Base-by-base conservation (phyloP, 2,797 vertebrate genomes). In the Dipus sagitta region DNA sequence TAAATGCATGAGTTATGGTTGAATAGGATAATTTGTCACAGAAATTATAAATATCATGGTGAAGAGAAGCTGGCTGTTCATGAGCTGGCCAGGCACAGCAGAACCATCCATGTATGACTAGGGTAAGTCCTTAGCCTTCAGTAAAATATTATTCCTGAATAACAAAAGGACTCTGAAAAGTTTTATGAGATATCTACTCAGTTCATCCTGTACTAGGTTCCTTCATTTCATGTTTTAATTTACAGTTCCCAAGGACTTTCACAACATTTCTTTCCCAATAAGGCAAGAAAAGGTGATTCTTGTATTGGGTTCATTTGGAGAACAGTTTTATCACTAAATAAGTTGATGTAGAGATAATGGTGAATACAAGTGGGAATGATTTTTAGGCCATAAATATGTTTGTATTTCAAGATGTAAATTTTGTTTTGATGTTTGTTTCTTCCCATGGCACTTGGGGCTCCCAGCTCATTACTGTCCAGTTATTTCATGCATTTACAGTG, bases 401-500 rank as follows among this genome's bases (percentile, higher is more conserved):
- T 95, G 86, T 83, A 64, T 85, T 96, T 86, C 80, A 89, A 94
- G 74, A 79, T 78, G 90, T 89, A 71, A 86, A 84, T 95, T 97
- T n/a, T 70, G 64, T 94, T 96, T 94, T 95, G 95, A 90, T 95
- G 93, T 93, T 38, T 88, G 60, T 68, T 95, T 91, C 86, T 87
- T 88, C 58, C 94, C 0, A 0, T 75, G 97, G 92, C 92, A 15
- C 32, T 76, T 38, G 13, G 6, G 68, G 93, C 94, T 96, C 77
- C 88, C 6, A 7, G 83, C 89, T 90, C 74, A 86, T 93, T 86
- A 81, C 38, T 91, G 92, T 71, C 86, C 2, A 1, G 75, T 23
- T 11, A 75, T 86, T 94, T 90, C 64, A 65, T 1, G 1, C 20
- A 0, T 94, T 95, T 92, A 65, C 82, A 64, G 0, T 81, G 81